A percentile compares a stretch with the other conserved stretches of the same genome.
These are phyloP conservation scores for Tillus elongatus DNA, from an alignment of 2,888 invertebrate genomes.

Conservation along the genomic window DNA sequence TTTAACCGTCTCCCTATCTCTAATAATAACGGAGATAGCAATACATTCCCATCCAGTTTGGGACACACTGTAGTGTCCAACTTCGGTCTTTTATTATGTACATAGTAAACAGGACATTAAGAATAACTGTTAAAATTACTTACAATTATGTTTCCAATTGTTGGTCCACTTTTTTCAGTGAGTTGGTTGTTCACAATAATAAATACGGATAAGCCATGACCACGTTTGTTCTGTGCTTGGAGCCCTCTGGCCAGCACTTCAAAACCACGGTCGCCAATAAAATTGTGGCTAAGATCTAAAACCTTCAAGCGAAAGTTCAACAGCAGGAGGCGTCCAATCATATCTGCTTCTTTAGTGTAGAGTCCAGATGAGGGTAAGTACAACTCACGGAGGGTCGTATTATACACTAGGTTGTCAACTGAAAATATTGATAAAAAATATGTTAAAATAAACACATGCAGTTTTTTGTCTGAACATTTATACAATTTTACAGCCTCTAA, in stretches of 20 bases:
- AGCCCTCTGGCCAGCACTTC: constrained; percentile 35
- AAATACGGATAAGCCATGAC: constrained; percentile 32
- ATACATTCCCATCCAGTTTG: too few species aligned
- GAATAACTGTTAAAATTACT: constrained; percentile 21
- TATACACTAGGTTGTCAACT: constrained; percentile 33
- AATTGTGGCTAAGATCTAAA: constrained; percentile 37
- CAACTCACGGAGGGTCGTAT: constrained; percentile 31
- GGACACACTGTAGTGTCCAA: too few species aligned
- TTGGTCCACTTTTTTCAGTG: constrained; percentile 35
- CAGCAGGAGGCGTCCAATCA: constrained; percentile 30
- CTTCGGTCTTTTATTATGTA: too few species aligned
- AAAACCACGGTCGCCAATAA: constrained; percentile 36
- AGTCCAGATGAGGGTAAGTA: constrained; percentile 35
- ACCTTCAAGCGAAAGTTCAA: constrained; percentile 33
- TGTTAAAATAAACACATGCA: too few species aligned
- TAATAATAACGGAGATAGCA: too few species aligned
- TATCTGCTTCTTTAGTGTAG: constrained; percentile 37
- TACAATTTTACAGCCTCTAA: too few species aligned
- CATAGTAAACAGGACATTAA: too few species aligned
- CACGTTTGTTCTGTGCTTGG: constrained; percentile 27
- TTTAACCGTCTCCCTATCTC: too few species aligned
- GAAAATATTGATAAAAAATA: too few species aligned
- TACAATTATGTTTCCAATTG: constrained; percentile 35
- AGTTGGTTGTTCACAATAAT: constrained; percentile 37
- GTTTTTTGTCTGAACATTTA: too few species aligned